These are phyloP conservation scores for Heliconius erato DNA, from an alignment of 2,888 invertebrate genomes.

Conservation along the genomic window DNA sequence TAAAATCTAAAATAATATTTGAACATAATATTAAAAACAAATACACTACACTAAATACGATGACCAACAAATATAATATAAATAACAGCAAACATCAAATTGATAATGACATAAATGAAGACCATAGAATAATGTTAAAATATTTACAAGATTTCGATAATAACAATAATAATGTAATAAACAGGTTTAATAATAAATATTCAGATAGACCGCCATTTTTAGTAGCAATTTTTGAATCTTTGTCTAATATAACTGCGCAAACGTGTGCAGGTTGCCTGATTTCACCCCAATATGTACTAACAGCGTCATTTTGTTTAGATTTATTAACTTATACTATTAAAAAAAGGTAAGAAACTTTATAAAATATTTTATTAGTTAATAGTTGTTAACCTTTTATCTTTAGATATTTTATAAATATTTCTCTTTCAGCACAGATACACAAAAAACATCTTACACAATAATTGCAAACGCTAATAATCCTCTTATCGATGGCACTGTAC, in stretches of 20 bases:
- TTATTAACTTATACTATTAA: constrained; percentile 55
- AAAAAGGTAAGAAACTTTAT: constrained; percentile 30
- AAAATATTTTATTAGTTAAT: neutral
- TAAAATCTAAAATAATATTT: constrained; percentile 50
- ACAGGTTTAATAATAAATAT: neutral
- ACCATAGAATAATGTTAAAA: neutral
- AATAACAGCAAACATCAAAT: neutral
- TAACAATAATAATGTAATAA: neutral
- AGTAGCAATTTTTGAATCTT: constrained; percentile 68
- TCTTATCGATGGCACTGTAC: constrained; percentile 61
- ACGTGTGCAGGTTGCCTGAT: constrained; percentile 66
- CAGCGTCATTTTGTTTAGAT: constrained; percentile 63
- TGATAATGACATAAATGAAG: neutral
- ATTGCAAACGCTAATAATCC: constrained; percentile 62
- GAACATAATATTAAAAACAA: constrained; percentile 19
- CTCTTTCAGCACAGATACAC: constrained; percentile 19
- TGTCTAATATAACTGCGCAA: constrained; percentile 65
- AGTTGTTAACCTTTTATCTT: neutral
- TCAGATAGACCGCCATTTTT: constrained; percentile 29
- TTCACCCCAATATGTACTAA: constrained; percentile 62
- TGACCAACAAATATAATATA: neutral
- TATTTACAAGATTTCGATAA: neutral
- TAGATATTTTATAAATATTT: neutral
- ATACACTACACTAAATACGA: neutral
- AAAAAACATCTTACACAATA: constrained; percentile 58